phyloP scores from a whole-genome alignment of 2,797 vertebrate species.

The Ptychobarbus kaznakovi region DNA sequence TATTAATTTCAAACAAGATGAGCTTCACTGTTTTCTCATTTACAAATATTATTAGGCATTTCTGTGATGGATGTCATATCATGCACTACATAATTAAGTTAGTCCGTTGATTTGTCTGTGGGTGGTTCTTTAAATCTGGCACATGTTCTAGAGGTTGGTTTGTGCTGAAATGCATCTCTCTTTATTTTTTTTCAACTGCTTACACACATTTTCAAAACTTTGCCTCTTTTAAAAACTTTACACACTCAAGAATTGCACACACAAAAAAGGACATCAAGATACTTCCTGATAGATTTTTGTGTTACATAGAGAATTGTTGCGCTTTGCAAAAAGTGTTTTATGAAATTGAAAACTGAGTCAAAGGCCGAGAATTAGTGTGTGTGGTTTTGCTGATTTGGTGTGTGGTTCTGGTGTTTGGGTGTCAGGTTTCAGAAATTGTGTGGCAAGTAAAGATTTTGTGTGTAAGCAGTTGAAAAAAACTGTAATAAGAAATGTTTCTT shows the following conservation, averaged over 20 bases:
- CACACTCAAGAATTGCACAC: too few species aligned
- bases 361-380: too few species aligned
- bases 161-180: not conserved
- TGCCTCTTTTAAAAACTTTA: too few species aligned
- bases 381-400: too few species aligned
- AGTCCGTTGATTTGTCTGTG: not conserved
- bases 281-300: too few species aligned
- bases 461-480: too few species aligned
- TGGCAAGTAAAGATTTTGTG: not conserved
- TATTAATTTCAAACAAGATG: not conserved
- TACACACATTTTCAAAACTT: too few species aligned
- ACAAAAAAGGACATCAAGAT: too few species aligned
- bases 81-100: not conserved
- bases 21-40: constrained; percentile 11
- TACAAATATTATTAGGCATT: constrained; percentile 17
- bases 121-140: not conserved
- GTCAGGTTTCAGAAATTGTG: too few species aligned
- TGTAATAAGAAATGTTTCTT: not conserved
- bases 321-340: too few species aligned
- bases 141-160: not conserved
- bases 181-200: not conserved
- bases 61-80: constrained; percentile 1
- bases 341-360: too few species aligned
- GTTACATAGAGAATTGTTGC: too few species aligned
- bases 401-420: not conserved